Percentiles rank a stretch among this genome's conserved stretches.
Evolutionary conservation across 2,797 vertebrate genomes (phyloP).

Genomic region (Zalophus californianus): DNA sequence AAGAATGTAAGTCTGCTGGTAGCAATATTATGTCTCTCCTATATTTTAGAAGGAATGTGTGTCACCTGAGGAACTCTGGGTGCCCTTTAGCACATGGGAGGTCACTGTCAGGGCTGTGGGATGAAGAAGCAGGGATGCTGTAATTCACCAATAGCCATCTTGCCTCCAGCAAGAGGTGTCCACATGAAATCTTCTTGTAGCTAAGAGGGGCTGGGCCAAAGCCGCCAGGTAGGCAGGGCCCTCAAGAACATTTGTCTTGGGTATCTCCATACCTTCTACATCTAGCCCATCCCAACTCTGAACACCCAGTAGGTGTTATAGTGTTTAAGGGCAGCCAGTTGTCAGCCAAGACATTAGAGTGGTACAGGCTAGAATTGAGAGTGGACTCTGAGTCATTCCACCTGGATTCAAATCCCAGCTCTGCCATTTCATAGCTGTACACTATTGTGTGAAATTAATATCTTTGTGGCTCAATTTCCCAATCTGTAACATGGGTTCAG

Average conservation of each 20-base stretch:
- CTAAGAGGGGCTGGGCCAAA: not conserved
- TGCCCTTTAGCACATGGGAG: not conserved
- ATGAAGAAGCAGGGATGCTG: not conserved
- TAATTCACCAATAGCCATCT: not conserved
- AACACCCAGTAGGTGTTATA: accelerated
- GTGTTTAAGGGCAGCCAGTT: not conserved
- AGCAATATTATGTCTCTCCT: not conserved
- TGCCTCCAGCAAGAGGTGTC: not conserved
- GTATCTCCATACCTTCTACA: too few species aligned
- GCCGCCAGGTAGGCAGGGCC: not conserved
- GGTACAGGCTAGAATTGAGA: not conserved
- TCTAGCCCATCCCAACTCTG: too few species aligned
- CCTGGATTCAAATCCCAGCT: not conserved
- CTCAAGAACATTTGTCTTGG: not conserved
- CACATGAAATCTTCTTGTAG: not conserved
- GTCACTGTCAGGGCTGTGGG: not conserved
- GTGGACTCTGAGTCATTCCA: not conserved
- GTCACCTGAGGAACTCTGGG: too few species aligned
- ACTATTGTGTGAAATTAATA: not conserved
- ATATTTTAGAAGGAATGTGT: not conserved
- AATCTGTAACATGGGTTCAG: not conserved
- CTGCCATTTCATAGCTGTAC: not conserved
- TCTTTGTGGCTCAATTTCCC: not conserved
- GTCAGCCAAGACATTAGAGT: not conserved
- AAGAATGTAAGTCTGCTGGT: accelerated